Conservation (phyloP, 2,797 vertebrate genomes). For the Scarus forsteni region DNA sequence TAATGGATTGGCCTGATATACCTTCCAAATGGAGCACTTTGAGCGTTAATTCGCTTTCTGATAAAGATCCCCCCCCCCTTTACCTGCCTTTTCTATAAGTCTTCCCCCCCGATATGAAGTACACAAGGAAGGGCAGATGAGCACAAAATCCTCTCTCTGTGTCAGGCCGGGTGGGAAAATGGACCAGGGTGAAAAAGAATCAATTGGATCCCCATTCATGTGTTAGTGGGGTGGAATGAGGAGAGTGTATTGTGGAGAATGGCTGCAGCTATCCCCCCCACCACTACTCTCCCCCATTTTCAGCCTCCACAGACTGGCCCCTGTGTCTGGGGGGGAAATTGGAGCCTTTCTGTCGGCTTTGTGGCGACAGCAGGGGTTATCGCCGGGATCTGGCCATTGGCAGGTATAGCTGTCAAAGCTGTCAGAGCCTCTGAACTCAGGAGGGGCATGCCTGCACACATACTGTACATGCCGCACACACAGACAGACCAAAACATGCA, state of each 20-base stretch:
- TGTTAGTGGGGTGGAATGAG: conserved; percentile 87
- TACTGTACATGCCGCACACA: conserved; percentile 1
- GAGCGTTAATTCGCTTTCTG: conserved; percentile 99
- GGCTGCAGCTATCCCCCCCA: conserved; percentile 91
- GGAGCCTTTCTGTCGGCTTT: conserved; percentile 90
- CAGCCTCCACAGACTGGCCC: conserved; percentile 85
- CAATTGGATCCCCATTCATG: conserved; percentile 99
- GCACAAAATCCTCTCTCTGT: conserved; percentile 93
- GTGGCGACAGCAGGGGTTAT: conserved; percentile 92
- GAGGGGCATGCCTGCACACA: conserved; percentile 50
- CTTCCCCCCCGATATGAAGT: conserved; percentile 96
- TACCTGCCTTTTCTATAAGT: conserved; percentile 96
- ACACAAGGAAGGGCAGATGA: conserved; percentile 99
- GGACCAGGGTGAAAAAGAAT: conserved; percentile 89
- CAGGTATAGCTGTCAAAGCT: conserved; percentile 86
- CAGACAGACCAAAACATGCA: conserved; percentile 58
- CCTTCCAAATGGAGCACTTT: conserved; percentile 99
- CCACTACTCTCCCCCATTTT: conserved; percentile 20
- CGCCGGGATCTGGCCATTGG: conserved; percentile 83
- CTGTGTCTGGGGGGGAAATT: conserved; percentile 90
- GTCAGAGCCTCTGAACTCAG: conserved; percentile 76
- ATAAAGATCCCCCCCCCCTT: conserved; percentile 93
- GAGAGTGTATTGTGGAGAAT: conserved; percentile 91
- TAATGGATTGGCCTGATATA: conserved; percentile 99
- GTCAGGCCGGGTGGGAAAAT: conserved; percentile 79